These are phyloP conservation scores for Latrodectus elegans DNA, from an alignment of 2,888 invertebrate genomes.

Conservation along the genomic window DNA sequence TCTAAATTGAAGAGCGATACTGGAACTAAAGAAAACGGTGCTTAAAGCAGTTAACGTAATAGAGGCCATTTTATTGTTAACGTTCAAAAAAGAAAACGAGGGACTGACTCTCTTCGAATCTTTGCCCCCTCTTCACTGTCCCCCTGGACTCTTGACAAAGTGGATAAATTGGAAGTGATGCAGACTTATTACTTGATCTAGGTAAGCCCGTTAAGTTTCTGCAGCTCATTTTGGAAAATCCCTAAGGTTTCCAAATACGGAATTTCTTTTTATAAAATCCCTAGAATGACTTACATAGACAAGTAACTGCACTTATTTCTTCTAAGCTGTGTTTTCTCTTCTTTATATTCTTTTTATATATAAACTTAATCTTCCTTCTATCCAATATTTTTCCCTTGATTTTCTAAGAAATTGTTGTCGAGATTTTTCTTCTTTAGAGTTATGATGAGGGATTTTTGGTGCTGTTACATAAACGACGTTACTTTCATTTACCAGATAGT, in stretches of 20 bases:
- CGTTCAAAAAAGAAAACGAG: background rate
- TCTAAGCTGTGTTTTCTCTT: background rate
- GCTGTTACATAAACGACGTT: too few relatives aligned
- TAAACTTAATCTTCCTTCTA: background rate
- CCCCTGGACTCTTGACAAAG: constrained; percentile 45
- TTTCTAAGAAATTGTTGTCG: background rate
- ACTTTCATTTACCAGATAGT: too few relatives aligned
- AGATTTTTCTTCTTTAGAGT: background rate
- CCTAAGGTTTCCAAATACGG: background rate
- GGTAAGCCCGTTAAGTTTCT: constrained; percentile 49
- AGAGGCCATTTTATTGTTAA: constrained; percentile 14
- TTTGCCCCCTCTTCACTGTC: background rate
- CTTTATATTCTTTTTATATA: background rate
- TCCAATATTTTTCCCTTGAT: background rate
- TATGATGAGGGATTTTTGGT: too few relatives aligned
- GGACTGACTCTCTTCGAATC: background rate
- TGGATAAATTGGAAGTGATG: constrained; percentile 58
- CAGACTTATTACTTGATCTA: constrained; percentile 60
- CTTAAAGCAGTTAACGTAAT: constrained; percentile 12
- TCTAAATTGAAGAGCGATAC: background rate
- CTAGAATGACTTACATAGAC: constrained; percentile 5
- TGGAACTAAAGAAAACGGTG: background rate
- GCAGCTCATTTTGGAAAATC: constrained; percentile 17
- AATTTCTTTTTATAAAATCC: background rate
- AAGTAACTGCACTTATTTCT: background rate